Base-by-base conservation (phyloP, 2,888 invertebrate species). In the Sinentomon sp. region DNA sequence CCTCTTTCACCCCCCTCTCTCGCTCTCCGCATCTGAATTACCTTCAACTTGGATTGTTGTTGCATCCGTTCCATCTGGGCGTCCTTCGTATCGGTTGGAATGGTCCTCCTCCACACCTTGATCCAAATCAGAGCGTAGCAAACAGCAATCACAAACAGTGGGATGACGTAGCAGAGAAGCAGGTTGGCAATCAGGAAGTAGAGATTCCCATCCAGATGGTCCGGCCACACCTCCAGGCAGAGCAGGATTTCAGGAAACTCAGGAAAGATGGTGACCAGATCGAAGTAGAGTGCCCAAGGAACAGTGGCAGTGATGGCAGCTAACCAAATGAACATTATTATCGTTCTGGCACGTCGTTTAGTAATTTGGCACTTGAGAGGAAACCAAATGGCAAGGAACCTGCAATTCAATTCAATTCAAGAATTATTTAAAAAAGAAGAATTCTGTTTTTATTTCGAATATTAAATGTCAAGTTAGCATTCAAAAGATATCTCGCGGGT, bases 301-400 rank as follows among this genome's bases (percentile, higher is more conserved):
- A 76, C 68, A 36, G 83, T 82, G 36, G 76, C 70, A 24, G 70
- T 63, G 40, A 77, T 57, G 2, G 85, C 78, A 43, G 78, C 68
- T 48, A 76, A 62, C 87, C 87, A 87, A 48, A 85, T 85, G 48
- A 78, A 61, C 37, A 77, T 59, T 46, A 87, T 83, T 64, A 83
- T 75, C 51, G 77, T 60, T 33, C 80, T 64, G 7, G 85, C 82
- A 13, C 80, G 68, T 34, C 73, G 64, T 48, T 78, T 78, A 28
- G 83, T 80, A 55, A 87, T 78, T 54, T 83, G 82, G 49, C 73
- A 71, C 49, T 77, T 78, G 46, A 87, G 54, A 3, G 83, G 82
- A 71, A 80, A 83, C 75, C 87, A 85, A 46, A 87, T 89, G 28
- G 87, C 87, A 44, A 87, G 63, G 53, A 85, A 87, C 60, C 87